Percentiles rank a stretch among this genome's conserved stretches.
phyloP scores from a whole-genome alignment of 2,113 vertebrate genomes.

The Noturus placidus region DNA sequence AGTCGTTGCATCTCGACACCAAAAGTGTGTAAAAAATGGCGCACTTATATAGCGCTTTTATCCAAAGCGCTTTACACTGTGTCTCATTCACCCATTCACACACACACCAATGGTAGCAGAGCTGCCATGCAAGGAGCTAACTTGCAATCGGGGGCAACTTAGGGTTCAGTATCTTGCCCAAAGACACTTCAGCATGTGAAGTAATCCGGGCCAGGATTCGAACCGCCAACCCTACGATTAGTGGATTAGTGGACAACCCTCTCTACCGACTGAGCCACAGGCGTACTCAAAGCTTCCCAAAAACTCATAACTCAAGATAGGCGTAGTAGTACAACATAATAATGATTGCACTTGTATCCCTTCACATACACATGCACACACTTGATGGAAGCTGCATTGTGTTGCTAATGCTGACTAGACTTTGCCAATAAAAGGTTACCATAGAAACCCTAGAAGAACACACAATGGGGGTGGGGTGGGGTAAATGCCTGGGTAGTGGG shows the following conservation, averaged over 20 bases:
- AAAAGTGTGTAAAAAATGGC: conserved; percentile 15
- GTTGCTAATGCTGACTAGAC: conserved; percentile 71
- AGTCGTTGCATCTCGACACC: not conserved
- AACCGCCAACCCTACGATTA: too few species aligned
- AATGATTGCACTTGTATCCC: conserved; percentile 37
- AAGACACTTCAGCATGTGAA: too few species aligned
- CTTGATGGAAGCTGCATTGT: conserved; percentile 67
- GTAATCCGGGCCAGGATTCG: too few species aligned
- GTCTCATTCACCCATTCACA: too few species aligned
- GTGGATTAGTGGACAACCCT: too few species aligned
- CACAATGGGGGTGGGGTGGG: conserved; percentile 67
- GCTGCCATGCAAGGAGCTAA: too few species aligned
- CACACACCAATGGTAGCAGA: too few species aligned
- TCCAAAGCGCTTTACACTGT: too few species aligned
- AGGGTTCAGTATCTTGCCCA: too few species aligned
- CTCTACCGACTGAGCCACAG: too few species aligned
- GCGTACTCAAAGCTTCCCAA: not conserved
- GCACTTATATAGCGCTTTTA: too few species aligned
- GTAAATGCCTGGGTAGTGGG: conserved; percentile 49
- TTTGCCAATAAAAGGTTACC: conserved; percentile 74
- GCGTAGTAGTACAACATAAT: conserved; percentile 49
- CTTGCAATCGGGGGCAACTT: too few species aligned
- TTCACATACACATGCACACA: conserved; percentile 36
- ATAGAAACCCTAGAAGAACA: conserved; percentile 67
- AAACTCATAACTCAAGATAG: conserved; percentile 45